Conservation (phyloP, 1,140 invertebrate genomes). For the Platorchestia sp. region DNA sequence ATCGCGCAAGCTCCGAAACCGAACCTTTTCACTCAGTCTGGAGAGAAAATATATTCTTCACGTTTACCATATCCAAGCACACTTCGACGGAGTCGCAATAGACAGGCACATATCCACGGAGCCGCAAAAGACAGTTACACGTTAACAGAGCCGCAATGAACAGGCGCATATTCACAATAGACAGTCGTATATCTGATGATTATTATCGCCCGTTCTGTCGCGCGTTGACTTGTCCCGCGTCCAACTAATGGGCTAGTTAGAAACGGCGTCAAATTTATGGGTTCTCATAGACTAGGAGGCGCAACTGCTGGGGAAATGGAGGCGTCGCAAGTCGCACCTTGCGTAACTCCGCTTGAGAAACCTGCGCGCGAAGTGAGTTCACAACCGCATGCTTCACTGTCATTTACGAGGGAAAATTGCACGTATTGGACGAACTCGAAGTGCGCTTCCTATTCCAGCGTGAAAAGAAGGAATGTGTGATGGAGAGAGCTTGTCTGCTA, state of each 20-base stretch:
- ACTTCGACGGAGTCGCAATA: background rate
- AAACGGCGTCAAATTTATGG: background rate
- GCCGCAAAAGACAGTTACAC: background rate
- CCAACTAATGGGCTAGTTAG: background rate
- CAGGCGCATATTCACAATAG: too few species aligned
- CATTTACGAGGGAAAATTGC: background rate
- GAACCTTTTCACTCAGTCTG: background rate
- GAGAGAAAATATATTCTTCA: background rate
- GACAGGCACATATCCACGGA: background rate
- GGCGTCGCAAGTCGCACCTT: background rate
- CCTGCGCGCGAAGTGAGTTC: background rate
- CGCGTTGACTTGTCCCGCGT: background rate
- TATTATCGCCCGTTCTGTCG: too few species aligned
- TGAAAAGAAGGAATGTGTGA: background rate
- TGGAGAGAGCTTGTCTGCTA: background rate
- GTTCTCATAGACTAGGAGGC: background rate
- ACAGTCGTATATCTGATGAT: too few species aligned
- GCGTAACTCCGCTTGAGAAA: background rate
- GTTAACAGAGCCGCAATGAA: too few species aligned
- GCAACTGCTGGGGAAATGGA: background rate
- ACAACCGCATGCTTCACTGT: background rate
- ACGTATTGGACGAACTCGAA: background rate
- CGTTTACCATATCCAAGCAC: background rate
- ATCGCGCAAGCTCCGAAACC: background rate
- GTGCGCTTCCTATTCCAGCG: background rate